Evolutionary conservation across 2,797 vertebrate genomes (phyloP).

Genomic region (Malurus leucopterus): DNA sequence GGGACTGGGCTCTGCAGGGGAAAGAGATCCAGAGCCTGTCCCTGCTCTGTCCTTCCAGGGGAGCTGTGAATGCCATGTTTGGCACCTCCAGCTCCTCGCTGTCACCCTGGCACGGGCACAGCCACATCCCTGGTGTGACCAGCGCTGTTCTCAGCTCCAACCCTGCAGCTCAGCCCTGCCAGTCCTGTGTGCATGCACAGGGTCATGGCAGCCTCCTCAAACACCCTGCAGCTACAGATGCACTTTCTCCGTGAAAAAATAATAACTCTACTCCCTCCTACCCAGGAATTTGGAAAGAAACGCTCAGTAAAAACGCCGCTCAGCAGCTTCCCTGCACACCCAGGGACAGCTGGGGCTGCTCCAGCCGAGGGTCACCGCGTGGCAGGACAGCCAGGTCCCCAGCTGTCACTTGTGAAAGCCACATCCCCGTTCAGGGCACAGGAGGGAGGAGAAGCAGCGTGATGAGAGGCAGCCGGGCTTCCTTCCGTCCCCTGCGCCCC

Average conservation of each 20-base stretch:
- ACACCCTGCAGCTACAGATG: background rate
- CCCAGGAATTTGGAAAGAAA: background rate
- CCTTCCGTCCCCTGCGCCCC: background rate
- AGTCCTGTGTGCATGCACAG: background rate
- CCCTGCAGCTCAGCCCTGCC: background rate
- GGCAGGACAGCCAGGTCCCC: background rate
- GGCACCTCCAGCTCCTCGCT: background rate
- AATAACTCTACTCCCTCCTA: accelerated
- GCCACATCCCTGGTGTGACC: accelerated
- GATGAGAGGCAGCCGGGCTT: background rate
- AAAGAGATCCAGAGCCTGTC: background rate
- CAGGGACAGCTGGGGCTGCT: background rate
- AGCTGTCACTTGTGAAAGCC: constrained; percentile 18
- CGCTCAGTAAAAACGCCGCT: background rate
- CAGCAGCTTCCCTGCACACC: background rate
- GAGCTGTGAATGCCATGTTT: accelerated
- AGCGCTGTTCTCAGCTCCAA: background rate
- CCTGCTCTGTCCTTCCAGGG: background rate
- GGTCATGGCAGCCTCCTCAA: background rate
- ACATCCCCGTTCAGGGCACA: background rate
- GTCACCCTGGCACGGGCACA: accelerated
- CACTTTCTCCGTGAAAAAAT: background rate
- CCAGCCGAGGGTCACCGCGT: accelerated
- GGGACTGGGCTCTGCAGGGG: background rate
- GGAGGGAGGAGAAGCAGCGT: background rate